Base-by-base conservation (phyloP, 1,140 invertebrate genomes). In the Neomicropteryx cornuta region DNA sequence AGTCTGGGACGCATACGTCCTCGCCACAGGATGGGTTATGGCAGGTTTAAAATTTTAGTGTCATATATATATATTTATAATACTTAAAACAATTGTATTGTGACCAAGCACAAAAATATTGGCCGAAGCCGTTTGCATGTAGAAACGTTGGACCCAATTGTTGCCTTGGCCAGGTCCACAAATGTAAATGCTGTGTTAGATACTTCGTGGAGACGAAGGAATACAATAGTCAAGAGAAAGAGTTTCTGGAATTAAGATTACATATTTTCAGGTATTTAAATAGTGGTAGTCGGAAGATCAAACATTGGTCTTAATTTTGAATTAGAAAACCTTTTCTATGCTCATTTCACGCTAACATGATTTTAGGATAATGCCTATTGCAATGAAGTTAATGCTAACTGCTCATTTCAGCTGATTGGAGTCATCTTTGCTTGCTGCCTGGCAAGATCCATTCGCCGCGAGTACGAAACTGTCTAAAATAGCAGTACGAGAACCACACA, bases 351-450 rank as follows among this genome's bases (percentile, higher is more conserved):
- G 28, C 28, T 10, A 37, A 11, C 8, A 27, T 27, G 4, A 5
- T 13, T 29, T 3, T 2, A 13, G 29, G 3, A 43, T 32, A 37
- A 39, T 16, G 30, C 22, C 24, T 46, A 46, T 35, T 48, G 47
- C 40, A 51, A 47, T 51, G n/a, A n/a, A n/a, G n/a, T n/a, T n/a
- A n/a, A n/a, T n/a, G n/a, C n/a, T n/a, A n/a, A n/a, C n/a, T n/a
- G n/a, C n/a, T n/a, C n/a, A 56, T 72, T 66, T 49, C 76, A 94
- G 87, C 62, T 93, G 30, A 68, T 94, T 48, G 89, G 89, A 33
- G 83, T 93, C 33, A 68, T 88, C 24, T 93, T 90, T 56, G 83
- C 89, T 13, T 92, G 88, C 65, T 87, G 83, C 58, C 68, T 95
- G 61, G 89, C 87, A 46, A 77, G 83, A 50, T 84, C 86, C 38